These are phyloP conservation scores for Steinernema feltiae DNA, from an alignment of 1,140 invertebrate genomes.

Conservation along the genomic window DNA sequence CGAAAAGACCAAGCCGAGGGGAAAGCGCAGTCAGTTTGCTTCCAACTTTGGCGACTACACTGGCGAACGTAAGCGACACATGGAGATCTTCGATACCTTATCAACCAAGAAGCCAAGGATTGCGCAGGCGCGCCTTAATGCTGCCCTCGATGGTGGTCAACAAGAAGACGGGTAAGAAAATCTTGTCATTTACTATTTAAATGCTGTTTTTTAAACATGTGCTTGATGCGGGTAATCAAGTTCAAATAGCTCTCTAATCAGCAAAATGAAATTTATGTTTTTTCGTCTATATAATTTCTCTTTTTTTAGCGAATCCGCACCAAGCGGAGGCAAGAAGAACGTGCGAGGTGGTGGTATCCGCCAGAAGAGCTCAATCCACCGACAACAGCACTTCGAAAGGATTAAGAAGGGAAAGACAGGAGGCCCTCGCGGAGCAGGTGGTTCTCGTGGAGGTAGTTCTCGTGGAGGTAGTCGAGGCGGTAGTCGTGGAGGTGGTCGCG, in stretches of 20 bases:
- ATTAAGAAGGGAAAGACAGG: not conserved
- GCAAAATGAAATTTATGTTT: too few relatives aligned
- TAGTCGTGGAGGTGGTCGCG: too few relatives aligned
- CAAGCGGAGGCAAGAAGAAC: not conserved
- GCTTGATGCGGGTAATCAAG: too few relatives aligned
- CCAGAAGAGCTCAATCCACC: constrained; percentile 22
- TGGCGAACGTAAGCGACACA: not conserved
- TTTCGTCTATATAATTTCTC: too few relatives aligned
- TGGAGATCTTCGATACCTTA: constrained; percentile 15
- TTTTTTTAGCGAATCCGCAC: not conserved
- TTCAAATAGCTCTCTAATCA: too few relatives aligned
- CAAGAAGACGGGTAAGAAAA: constrained; percentile 8
- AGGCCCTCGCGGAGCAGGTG: not conserved
- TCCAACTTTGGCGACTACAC: not conserved
- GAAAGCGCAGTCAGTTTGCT: constrained; percentile 63
- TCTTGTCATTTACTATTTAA: too few relatives aligned
- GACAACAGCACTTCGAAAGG: not conserved
- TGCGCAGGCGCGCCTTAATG: not conserved
- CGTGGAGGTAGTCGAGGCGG: too few relatives aligned
- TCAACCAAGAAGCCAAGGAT: constrained; percentile 12
- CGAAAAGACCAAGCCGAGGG: constrained; percentile 68
- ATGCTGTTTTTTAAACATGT: too few relatives aligned
- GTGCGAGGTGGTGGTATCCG: not conserved
- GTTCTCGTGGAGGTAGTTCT: not conserved
- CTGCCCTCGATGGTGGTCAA: not conserved